Evolutionary conservation across 2,113 vertebrate species (phyloP).

Genomic region (Parotia lawesii): DNA sequence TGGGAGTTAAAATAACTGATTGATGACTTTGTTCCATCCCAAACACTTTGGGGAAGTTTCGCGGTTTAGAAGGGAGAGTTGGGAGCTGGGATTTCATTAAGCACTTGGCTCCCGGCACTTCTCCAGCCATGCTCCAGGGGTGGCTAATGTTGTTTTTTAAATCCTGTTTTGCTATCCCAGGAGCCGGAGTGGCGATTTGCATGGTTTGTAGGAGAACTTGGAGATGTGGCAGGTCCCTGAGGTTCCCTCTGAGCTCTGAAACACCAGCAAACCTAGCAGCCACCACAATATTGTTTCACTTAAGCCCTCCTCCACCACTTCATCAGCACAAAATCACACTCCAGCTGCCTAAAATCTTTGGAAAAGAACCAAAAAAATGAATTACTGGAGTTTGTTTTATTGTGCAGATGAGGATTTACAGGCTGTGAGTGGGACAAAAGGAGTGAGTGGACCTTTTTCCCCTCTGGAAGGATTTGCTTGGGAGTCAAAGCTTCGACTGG

Average conservation of each 20-base stretch:
- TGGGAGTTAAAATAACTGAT: slow-evolving; percentile 60
- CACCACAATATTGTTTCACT: slow-evolving; percentile 21
- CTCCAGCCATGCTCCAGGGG: slow-evolving; percentile 43
- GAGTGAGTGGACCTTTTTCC: background rate
- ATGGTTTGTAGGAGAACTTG: slow-evolving; percentile 18
- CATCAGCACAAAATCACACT: slow-evolving; percentile 26
- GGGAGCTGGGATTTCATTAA: slow-evolving; percentile 52
- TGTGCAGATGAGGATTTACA: background rate
- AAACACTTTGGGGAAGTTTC: slow-evolving; percentile 47
- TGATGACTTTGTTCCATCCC: slow-evolving; percentile 64
- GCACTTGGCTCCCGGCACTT: background rate
- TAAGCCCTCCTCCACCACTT: slow-evolving; percentile 29
- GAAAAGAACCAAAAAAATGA: slow-evolving; percentile 29
- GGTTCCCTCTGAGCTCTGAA: background rate
- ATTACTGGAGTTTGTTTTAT: slow-evolving; percentile 47
- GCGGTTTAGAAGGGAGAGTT: slow-evolving; percentile 14
- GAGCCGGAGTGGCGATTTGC: background rate
- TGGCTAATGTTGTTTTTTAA: slow-evolving; percentile 54
- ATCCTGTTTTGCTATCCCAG: slow-evolving; percentile 41
- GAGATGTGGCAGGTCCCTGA: background rate
- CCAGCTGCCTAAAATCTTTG: slow-evolving; percentile 50
- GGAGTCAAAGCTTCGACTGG: background rate
- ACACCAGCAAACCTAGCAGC: background rate
- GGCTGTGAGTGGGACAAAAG: slow-evolving; percentile 8
- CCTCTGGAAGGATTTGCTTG: background rate